Conservation (phyloP, 2,113 vertebrate genomes). For the Cairina moschata region DNA sequence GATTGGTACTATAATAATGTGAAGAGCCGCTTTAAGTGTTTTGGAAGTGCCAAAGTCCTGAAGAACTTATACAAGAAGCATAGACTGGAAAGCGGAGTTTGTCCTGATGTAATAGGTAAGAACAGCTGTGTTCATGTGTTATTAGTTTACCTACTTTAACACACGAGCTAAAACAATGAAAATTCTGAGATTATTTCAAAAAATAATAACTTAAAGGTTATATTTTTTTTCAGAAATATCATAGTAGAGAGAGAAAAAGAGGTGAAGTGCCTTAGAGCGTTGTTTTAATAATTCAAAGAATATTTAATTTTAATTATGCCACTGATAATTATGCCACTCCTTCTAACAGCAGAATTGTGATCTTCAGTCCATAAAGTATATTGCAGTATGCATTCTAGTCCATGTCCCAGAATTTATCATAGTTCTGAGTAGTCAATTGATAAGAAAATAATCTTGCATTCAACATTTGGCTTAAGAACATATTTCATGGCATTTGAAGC, state of each 20-base stretch:
- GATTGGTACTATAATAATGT: slow-evolving; percentile 99
- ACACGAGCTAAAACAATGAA: background rate
- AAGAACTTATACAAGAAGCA: slow-evolving; percentile 95
- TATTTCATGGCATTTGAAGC: background rate
- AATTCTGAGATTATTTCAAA: background rate
- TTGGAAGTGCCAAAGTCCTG: slow-evolving; percentile 96
- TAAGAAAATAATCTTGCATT: background rate
- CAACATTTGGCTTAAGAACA: background rate
- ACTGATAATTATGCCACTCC: background rate
- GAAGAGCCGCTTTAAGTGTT: slow-evolving; percentile 96
- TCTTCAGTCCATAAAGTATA: background rate
- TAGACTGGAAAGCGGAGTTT: slow-evolving; percentile 84
- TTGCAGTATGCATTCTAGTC: background rate
- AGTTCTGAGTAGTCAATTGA: background rate
- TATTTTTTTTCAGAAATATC: background rate
- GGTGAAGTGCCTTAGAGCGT: background rate
- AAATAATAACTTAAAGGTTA: fast-evolving
- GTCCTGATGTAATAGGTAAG: slow-evolving; percentile 86
- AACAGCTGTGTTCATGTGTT: background rate
- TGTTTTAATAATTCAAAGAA: background rate
- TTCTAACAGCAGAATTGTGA: background rate
- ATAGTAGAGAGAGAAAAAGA: background rate
- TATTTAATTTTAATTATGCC: background rate
- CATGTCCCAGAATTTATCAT: background rate
- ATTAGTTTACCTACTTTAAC: background rate